Evolutionary conservation across 2,797 vertebrate genomes (phyloP).

Genomic region (Hypotaenidia philippensis): DNA sequence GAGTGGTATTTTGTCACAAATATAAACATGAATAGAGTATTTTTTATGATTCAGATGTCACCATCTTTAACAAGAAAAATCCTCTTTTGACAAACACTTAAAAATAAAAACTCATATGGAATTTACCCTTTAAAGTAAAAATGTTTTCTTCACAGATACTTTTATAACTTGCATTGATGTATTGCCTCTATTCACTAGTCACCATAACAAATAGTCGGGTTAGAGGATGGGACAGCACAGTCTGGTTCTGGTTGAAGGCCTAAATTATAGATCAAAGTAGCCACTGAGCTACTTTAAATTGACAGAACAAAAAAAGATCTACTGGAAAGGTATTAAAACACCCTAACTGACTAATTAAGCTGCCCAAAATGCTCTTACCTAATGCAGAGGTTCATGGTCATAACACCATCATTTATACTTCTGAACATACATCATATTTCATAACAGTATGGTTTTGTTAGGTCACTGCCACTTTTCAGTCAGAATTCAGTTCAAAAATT

Average conservation of each 20-base stretch:
- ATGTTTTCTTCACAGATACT: not conserved
- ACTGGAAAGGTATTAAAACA: conserved; percentile 63
- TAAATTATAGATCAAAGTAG: conserved; percentile 52
- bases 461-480: conserved; percentile 69
- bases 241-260: conserved; percentile 50
- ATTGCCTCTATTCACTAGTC: conserved; percentile 31
- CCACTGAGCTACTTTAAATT: conserved; percentile 55
- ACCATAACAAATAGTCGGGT: not conserved
- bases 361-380: conserved; percentile 66
- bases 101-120: not conserved
- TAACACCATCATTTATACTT: conserved; percentile 73
- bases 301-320: conserved; percentile 63
- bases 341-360: conserved; percentile 60
- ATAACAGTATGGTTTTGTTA: conserved; percentile 78
- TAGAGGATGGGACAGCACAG: not conserved
- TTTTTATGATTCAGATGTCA: not conserved
- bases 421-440: conserved; percentile 75
- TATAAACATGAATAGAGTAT: not conserved
- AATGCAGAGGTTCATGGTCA: conserved; percentile 60
- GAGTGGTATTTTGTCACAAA: conserved; percentile 9
- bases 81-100: not conserved
- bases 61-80: not conserved
- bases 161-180: conserved; percentile 22
- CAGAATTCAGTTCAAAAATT: conserved; percentile 57
- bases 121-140: not conserved